A percentile compares a stretch with the other conserved stretches of the same genome.
These are phyloP conservation scores for Stenurella melanura DNA, from an alignment of 2,888 invertebrate genomes.

Conservation along the genomic window DNA sequence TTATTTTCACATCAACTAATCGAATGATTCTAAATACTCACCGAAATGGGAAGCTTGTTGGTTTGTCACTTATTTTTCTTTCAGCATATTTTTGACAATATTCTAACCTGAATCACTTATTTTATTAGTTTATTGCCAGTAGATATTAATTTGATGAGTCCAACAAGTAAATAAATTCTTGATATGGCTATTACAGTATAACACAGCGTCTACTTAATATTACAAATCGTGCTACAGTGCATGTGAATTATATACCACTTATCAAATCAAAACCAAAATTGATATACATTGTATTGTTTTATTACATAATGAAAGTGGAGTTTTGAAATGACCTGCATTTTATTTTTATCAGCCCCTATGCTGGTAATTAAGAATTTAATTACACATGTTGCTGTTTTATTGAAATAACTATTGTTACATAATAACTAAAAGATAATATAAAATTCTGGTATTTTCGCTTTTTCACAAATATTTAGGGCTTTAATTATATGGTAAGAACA, in stretches of 20 bases:
- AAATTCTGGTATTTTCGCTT: no score
- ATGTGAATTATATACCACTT: neutral
- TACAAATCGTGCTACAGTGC: neutral
- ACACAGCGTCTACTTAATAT: neutral
- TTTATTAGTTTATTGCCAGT: no score
- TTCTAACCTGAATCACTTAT: neutral
- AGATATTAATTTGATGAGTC: neutral
- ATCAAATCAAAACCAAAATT: neutral
- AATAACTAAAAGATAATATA: no score
- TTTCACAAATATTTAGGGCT: no score
- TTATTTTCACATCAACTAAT: no score
- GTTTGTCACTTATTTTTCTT: no score
- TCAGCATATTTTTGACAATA: no score
- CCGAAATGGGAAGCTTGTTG: no score
- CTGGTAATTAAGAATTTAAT: constrained; percentile 32
- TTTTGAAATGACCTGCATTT: constrained; percentile 44
- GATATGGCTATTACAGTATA: neutral
- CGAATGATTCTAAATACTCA: no score
- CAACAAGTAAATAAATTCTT: neutral
- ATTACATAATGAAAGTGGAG: constrained; percentile 39
- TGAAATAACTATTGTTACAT: neutral
- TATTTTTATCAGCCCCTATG: constrained; percentile 23
- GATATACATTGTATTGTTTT: constrained; percentile 11
- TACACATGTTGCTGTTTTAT: neutral
- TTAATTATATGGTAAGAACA: no score